phyloP scores from a whole-genome alignment of 2,888 invertebrate genomes.

The Drosophila fulvimacula region DNA sequence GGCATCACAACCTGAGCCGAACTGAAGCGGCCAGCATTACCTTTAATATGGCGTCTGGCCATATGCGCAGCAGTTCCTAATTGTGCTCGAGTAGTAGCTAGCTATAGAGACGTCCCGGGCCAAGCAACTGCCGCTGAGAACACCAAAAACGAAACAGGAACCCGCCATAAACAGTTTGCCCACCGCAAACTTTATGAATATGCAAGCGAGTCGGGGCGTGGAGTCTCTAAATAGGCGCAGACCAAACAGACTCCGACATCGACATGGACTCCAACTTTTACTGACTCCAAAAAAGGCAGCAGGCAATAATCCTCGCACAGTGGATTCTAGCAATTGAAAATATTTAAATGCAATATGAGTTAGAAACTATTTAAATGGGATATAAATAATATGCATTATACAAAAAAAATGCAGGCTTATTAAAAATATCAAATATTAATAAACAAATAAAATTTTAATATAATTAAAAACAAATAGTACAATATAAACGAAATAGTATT shows the following conservation, averaged over 20 bases:
- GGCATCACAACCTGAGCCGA: slow-evolving; percentile 7
- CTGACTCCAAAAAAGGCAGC: slow-evolving; percentile 37
- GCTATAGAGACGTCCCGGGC: slow-evolving; percentile 63
- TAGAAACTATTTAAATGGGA: neutral
- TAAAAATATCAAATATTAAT: neutral
- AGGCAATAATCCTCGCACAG: slow-evolving; percentile 44
- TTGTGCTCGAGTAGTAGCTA: slow-evolving; percentile 27
- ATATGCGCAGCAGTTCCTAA: slow-evolving; percentile 66
- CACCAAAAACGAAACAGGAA: slow-evolving; percentile 58
- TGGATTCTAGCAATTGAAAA: slow-evolving; percentile 16
- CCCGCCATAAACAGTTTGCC: slow-evolving; percentile 61
- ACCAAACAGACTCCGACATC: slow-evolving; percentile 21
- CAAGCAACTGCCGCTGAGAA: slow-evolving; percentile 16
- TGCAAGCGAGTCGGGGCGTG: slow-evolving; percentile 66
- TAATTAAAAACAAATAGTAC: neutral
- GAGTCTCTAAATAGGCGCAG: slow-evolving; percentile 55
- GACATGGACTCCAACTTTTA: slow-evolving; percentile 5
- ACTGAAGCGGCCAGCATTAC: slow-evolving; percentile 16
- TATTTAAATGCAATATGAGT: neutral
- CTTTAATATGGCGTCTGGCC: slow-evolving; percentile 70
- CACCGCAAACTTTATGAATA: slow-evolving; percentile 72
- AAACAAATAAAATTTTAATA: neutral
- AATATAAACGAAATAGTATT: too few species aligned
- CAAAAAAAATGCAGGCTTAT: too few species aligned
- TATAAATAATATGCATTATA: too few species aligned